Base-by-base conservation (phyloP, 2,113 vertebrate species). In the Phylloscopus trochilus region DNA sequence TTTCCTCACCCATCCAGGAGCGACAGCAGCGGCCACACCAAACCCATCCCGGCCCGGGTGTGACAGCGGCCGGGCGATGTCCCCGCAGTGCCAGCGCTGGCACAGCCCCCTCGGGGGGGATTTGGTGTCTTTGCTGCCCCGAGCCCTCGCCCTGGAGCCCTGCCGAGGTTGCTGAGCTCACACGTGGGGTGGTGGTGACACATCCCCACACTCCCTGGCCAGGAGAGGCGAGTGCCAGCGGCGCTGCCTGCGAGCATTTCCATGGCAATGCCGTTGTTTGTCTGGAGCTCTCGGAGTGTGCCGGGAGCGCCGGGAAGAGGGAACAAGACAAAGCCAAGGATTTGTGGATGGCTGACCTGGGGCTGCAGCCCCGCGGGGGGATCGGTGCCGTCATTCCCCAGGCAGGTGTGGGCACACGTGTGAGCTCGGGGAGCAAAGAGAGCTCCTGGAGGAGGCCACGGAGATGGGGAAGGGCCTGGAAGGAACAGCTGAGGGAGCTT, bases 181-280 rank as follows among this genome's bases (percentile, higher is more conserved):
- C 66, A 1, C 44, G 5, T 18, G 66, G 30, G 55, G 7, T 7
- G 20, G 7, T 7, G 20, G 16, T 10, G 37, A 22, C 12, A 3
- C 3, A 1, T 55, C 31, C 52, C 67, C 64, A 10, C 13, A 26
- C 37, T 39, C 37, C 37, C 37, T 39, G 37, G 37, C 37, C 41
- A 14, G 41, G 41, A 41, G 41, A 41, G 41, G 41, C 41, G 41
- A 41, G 41, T 41, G 41, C 41, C 41, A 41, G 41, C 41, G 13
- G 14, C 12, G 41, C 39, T 12, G 39, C 39, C 70, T 68, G 41
- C 18, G 56, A 58, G 73, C 76, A 91, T 95, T 94, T 91, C 95
- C 89, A 92, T 93, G 94, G 91, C 84, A 78, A 93, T 96, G 87
- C 66, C 47, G 56, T 9, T 43, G 77, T 77, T 81, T 68, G 73